Evolutionary conservation across 2,888 invertebrate genomes (phyloP).

Genomic region (Tachina grossa): DNA sequence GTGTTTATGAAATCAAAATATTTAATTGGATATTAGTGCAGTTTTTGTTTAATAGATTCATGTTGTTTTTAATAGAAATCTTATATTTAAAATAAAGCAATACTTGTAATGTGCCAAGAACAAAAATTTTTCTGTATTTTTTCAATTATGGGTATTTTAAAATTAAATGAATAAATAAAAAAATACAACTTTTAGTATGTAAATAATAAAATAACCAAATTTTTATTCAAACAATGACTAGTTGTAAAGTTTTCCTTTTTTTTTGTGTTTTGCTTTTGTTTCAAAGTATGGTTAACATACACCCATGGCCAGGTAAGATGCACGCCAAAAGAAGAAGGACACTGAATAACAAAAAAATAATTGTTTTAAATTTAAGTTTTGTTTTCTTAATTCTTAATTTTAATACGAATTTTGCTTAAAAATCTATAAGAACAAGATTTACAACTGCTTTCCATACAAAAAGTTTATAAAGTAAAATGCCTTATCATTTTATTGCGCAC

Average conservation of each 20-base stretch:
- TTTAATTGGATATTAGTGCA: not conserved
- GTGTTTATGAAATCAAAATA: not conserved
- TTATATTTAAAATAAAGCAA: too few relatives aligned
- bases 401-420: not conserved
- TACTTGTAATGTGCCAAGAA: too few relatives aligned
- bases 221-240: constrained; percentile 18
- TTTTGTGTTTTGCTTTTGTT: not conserved
- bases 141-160: not conserved
- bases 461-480: not conserved
- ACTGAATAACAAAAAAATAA: not conserved
- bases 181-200: not conserved
- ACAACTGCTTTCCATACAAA: not conserved
- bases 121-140: not conserved
- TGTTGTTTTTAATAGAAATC: constrained; percentile 24
- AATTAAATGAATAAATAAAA: not conserved
- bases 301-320: not conserved
- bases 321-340: not conserved
- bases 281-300: not conserved
- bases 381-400: not conserved
- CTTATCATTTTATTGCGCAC: not conserved
- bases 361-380: not conserved
- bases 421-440: not conserved
- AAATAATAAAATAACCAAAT: constrained; percentile 2
- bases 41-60: constrained; percentile 24
- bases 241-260: not conserved